These are phyloP conservation scores for Rhabdomys dilectus DNA, from an alignment of 2,113 vertebrate species.

Conservation along the genomic window DNA sequence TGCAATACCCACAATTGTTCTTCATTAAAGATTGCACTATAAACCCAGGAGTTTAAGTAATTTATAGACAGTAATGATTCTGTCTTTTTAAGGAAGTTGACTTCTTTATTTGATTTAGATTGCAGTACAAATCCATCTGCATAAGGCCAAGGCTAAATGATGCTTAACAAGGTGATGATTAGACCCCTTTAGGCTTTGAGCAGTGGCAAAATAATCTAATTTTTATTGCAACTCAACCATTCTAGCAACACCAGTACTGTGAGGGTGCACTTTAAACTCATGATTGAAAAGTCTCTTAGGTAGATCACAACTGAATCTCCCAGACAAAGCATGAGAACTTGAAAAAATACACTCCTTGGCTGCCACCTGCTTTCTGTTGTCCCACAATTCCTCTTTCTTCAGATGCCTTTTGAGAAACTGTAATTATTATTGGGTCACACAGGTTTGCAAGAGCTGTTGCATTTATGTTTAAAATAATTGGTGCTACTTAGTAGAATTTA, in stretches of 20 bases:
- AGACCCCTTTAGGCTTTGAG: constrained; percentile 22
- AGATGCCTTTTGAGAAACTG: not conserved
- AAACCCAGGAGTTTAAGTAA: constrained; percentile 10
- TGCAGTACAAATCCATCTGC: constrained; percentile 5
- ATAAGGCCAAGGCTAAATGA: constrained; percentile 46
- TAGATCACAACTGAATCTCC: not conserved
- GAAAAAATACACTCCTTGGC: not conserved
- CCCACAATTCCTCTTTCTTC: not conserved
- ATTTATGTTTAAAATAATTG: not conserved
- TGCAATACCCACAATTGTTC: not conserved
- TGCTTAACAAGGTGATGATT: constrained; percentile 14
- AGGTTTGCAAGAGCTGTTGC: not conserved
- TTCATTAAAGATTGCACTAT: constrained; percentile 22
- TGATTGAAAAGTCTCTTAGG: not conserved
- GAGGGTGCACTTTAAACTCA: not conserved
- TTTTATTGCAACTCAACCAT: constrained; percentile 42
- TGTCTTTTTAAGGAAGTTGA: constrained; percentile 11
- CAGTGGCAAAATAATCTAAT: constrained; percentile 10
- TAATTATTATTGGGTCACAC: not conserved
- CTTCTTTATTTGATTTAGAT: constrained; percentile 45
- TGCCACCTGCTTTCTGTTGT: not conserved
- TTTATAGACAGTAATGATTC: not conserved
- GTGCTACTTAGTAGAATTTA: constrained; percentile 4
- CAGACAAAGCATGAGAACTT: not conserved
- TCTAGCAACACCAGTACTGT: not conserved